These are phyloP conservation scores for Pitta sordida DNA, from an alignment of 2,113 vertebrate genomes.

Conservation along the genomic window DNA sequence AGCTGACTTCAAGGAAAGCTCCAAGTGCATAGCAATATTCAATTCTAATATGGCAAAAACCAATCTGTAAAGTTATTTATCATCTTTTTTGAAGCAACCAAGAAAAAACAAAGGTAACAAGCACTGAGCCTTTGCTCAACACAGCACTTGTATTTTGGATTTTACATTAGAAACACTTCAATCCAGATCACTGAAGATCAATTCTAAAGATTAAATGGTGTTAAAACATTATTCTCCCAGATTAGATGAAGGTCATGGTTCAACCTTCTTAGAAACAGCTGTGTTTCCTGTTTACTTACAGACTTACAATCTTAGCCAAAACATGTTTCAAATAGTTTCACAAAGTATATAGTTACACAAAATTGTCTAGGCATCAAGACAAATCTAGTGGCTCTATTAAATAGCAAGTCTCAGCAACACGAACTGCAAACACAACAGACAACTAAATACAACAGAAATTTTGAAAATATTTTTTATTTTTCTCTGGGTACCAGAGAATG, in stretches of 20 bases:
- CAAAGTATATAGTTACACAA: neutral
- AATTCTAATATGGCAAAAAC: neutral
- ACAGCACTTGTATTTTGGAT: neutral
- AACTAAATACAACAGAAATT: neutral
- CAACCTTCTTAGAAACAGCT: neutral
- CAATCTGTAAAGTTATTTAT: neutral
- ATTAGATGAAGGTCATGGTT: neutral
- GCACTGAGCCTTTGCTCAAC: neutral
- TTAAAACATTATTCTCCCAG: neutral
- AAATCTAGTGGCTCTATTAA: neutral
- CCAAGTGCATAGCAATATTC: neutral
- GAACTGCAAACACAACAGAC: neutral
- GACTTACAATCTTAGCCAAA: neutral
- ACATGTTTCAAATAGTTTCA: neutral
- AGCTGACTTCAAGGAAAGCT: neutral
- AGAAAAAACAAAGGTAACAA: neutral
- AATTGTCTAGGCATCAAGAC: neutral
- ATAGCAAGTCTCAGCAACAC: neutral
- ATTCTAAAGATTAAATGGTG: neutral
- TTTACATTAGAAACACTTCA: neutral
- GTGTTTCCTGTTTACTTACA: conserved; percentile 18
- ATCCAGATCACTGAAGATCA: neutral
- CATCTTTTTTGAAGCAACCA: neutral
- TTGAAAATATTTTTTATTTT: neutral
- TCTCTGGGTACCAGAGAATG: neutral